Evolutionary conservation across 2,113 vertebrate species (phyloP).

Genomic region (Phrynosoma platyrhinos): DNA sequence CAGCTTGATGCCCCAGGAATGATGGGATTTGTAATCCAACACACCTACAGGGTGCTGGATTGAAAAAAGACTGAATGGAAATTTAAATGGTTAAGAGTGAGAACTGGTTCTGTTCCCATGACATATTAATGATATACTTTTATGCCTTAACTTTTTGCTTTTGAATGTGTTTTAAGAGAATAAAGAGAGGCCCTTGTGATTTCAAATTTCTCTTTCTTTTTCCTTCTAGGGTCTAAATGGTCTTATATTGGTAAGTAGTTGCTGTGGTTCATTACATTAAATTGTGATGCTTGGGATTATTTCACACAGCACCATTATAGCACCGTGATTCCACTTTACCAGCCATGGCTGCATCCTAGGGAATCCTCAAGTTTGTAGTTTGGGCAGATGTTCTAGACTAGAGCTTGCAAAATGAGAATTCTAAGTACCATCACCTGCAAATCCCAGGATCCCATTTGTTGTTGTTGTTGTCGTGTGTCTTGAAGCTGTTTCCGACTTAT

Average conservation of each 20-base stretch:
- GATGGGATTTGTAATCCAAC: background rate
- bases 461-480: too few species aligned
- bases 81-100: too few species aligned
- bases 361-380: too few species aligned
- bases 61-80: background rate
- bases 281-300: background rate
- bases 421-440: background rate
- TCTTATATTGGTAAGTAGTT: constrained; percentile 87
- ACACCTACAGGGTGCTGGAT: background rate
- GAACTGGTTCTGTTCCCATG: background rate
- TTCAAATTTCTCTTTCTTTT: constrained; percentile 30
- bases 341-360: too few species aligned
- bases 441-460: background rate
- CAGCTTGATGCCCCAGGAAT: too few species aligned
- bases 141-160: background rate
- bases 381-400: too few species aligned
- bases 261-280: constrained; percentile 28
- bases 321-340: too few species aligned
- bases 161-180: too few species aligned
- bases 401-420: too few species aligned
- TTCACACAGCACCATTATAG: too few species aligned
- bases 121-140: background rate
- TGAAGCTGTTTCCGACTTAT: too few species aligned
- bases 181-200: background rate
- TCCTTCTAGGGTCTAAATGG: constrained; percentile 87